Evolutionary conservation across 2,113 vertebrate species (phyloP).

Genomic region (Aegotheles bennettii): DNA sequence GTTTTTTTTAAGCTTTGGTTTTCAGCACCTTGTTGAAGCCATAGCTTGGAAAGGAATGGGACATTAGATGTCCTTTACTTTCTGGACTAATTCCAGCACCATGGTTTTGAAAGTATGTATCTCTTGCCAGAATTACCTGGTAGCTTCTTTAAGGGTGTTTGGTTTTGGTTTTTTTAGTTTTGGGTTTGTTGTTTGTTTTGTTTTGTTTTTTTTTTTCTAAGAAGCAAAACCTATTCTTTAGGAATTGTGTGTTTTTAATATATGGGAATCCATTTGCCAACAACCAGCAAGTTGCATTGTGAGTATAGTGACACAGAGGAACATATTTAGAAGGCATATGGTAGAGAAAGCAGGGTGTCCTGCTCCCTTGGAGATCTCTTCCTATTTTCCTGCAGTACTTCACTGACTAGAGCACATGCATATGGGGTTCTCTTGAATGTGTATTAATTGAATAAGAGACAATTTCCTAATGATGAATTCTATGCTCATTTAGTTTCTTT

Average conservation of each 20-base stretch:
- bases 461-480: conserved; percentile 34
- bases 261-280: background rate
- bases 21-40: background rate
- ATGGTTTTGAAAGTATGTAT: background rate
- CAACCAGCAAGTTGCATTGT: background rate
- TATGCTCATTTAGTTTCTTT: conserved; percentile 42
- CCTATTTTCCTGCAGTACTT: conserved; percentile 37
- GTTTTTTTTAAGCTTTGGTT: background rate
- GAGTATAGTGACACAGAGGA: background rate
- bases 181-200: no score
- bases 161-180: background rate
- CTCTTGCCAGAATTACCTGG: background rate
- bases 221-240: background rate
- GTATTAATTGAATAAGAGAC: conserved; percentile 26
- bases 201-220: background rate
- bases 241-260: background rate
- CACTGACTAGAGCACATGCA: conserved; percentile 6
- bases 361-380: conserved; percentile 30
- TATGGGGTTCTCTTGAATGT: conserved; percentile 29
- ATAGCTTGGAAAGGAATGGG: background rate
- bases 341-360: conserved; percentile 29
- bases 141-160: background rate
- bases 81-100: no score
- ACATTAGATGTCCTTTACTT: background rate
- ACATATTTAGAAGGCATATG: conserved; percentile 62